Evolutionary conservation across 64 coral and sea anemone species (phyloP), one percentile per base, ranked within the genome.

Genomic region (Astreopora myriophthalma): DNA sequence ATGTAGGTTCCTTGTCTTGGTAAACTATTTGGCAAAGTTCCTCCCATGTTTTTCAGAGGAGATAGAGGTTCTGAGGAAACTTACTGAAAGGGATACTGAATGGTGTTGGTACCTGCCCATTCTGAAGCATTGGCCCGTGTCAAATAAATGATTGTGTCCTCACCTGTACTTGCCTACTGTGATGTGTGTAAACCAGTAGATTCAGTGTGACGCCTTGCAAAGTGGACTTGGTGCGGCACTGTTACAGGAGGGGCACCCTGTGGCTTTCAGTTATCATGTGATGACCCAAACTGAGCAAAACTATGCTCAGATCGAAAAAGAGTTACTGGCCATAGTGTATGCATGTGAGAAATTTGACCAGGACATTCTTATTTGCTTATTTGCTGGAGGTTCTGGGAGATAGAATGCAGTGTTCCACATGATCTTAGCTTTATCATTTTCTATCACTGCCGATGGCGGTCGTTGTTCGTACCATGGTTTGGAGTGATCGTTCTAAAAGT

Each of bases 1-100:
- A n/a, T n/a, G n/a, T n/a, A n/a, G n/a, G n/a, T 57, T 83, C 24
- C 79, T 83, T 7, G 79, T 40, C 48, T 26, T 83, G 49, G 49
- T 71, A 24, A 25, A 4, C 29, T 88, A 73, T 33, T 67, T 73
- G 38, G 35, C 34, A 0, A 88, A 73, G 22, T 88, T 88, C 29
- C 35, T 73, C 4, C 66, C 85, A 31, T 16, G 69, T 22, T 20
- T 88, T 3, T 71, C 85, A n/a, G 62, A 67, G 7, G 76, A 62
- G 37, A 92, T 38, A 37, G 89, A 83, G 60, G 60, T 67, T 16
- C 66, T 92, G 42, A 70, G 80, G 19, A 65, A 75, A 57, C 90
- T 92, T 0, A 61, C 52, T 36, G 51, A 55, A 24, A 85, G 33
- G 38, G 90, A 92, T 62, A 38, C 62, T 75, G 66, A 92, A 29